Evolutionary conservation across 2,797 vertebrate genomes (phyloP).

Genomic region (Lithobates sylvaticus): DNA sequence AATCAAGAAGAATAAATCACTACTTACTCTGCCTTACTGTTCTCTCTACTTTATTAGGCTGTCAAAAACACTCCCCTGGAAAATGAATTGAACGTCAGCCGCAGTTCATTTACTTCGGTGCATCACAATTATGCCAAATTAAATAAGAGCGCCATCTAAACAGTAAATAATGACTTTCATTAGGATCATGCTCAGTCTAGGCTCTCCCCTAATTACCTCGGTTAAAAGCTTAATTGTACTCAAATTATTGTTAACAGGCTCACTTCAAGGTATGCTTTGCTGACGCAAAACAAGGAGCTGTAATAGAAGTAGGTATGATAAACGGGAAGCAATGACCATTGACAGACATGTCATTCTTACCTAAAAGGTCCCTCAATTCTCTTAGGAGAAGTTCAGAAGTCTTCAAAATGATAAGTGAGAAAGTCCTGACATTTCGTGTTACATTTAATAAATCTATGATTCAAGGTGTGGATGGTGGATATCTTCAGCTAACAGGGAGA

Average conservation of each 20-base stretch:
- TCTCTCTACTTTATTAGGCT: conserved; percentile 33
- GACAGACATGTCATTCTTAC: background rate
- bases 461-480: background rate
- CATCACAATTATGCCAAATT: conserved; percentile 54
- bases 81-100: conserved; percentile 41
- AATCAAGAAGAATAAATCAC: background rate
- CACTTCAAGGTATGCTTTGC: conserved; percentile 3
- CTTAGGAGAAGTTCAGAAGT: conserved; percentile 7
- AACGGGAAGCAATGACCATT: background rate
- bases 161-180: conserved; percentile 62
- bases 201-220: conserved; percentile 39
- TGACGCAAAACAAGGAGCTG: background rate
- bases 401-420: conserved; percentile 7
- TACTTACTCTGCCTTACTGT: background rate
- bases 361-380: background rate
- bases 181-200: conserved; percentile 39
- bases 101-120: conserved; percentile 39
- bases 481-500: background rate
- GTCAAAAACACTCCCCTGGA: conserved; percentile 23
- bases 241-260: conserved; percentile 52
- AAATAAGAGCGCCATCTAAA: conserved; percentile 50
- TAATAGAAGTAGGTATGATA: background rate
- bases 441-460: background rate
- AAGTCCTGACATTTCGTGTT: conserved; percentile 9
- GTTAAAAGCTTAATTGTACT: conserved; percentile 52